Evolutionary conservation across 1,140 invertebrate species (phyloP), one percentile per base, ranked within the genome.

Genomic region (Riptortus pedestris): DNA sequence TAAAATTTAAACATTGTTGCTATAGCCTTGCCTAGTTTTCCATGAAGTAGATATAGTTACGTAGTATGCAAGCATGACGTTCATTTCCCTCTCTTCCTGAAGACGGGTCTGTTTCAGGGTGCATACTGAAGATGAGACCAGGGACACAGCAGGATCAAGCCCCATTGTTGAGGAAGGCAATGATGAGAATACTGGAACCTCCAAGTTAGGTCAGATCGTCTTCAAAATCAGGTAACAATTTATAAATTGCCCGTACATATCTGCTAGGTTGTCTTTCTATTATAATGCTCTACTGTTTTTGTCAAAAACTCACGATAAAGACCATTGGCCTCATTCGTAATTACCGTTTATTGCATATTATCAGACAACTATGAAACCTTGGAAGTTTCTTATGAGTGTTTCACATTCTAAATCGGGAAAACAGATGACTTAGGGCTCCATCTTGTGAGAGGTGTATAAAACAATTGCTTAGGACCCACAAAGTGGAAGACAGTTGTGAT

Each of bases 201-300:
- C 78, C 33, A 81, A 82, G 67, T 80, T 96, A 51, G 93, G 93
- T 0, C 86, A 89, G 61, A 76, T 96, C 65, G 83, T 92, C 65
- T 96, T 93, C 71, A 90, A 90, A 72, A 72, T 93, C 43, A 84
- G 88, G 77, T 85, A 45, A n/a, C 7, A 14, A 16, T 51, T 51
- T 51, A 14, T 51, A 16, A 9, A 7, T 43, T 9, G 38, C 16
- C 7, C 38, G 38, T 43, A 7, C 38, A 43, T 43, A n/a, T n/a
- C n/a, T n/a, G n/a, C n/a, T n/a, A n/a, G n/a, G n/a, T n/a, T n/a
- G n/a, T n/a, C n/a, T n/a, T n/a, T n/a, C n/a, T n/a, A n/a, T n/a
- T 51, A 51, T n/a, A 14, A 20, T 51, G 7, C 7, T 7, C 7
- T 51, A n/a, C n/a, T n/a, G n/a, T n/a, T n/a, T n/a, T n/a, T n/a